Conservation (phyloP, 1,140 invertebrate species). For the Drosophila persimilis region DNA sequence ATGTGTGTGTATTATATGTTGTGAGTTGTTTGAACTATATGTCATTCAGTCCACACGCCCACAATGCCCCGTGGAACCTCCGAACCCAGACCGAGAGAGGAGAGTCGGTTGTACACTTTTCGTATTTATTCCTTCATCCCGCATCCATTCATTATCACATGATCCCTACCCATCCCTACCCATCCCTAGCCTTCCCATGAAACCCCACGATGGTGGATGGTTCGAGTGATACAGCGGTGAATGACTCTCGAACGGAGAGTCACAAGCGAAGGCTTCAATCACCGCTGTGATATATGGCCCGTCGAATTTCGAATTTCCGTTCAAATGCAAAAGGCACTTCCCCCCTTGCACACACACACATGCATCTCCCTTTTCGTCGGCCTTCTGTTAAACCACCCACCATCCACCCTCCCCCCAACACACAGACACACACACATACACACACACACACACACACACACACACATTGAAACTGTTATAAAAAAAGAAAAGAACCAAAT, state of each 20-base stretch:
- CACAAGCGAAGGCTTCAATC: not conserved
- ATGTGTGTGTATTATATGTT: slow-evolving; percentile 13
- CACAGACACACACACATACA: slow-evolving; percentile 5
- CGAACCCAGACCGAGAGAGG: not conserved
- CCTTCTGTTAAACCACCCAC: slow-evolving; percentile 19
- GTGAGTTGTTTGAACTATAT: slow-evolving; percentile 13
- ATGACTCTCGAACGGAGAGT: not conserved
- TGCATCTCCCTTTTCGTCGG: slow-evolving; percentile 12
- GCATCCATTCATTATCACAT: too few species aligned
- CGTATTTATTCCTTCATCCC: not conserved
- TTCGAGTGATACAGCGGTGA: slow-evolving; percentile 22
- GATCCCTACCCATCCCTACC: too few species aligned
- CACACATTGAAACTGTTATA: slow-evolving; percentile 32
- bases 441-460: slow-evolving; percentile 9
- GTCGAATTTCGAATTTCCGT: not conserved
- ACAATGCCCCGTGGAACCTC: too few species aligned
- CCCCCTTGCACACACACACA: too few species aligned
- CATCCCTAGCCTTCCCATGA: too few species aligned
- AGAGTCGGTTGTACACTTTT: not conserved
- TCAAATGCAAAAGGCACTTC: too few species aligned
- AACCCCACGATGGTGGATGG: not conserved
- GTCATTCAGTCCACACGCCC: not conserved
- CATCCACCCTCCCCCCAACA: not conserved
- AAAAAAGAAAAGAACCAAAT: slow-evolving; percentile 40
- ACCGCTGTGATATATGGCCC: slow-evolving; percentile 5